phyloP scores from a whole-genome alignment of 2,797 vertebrate species.

The Rhodeus uyekii region DNA sequence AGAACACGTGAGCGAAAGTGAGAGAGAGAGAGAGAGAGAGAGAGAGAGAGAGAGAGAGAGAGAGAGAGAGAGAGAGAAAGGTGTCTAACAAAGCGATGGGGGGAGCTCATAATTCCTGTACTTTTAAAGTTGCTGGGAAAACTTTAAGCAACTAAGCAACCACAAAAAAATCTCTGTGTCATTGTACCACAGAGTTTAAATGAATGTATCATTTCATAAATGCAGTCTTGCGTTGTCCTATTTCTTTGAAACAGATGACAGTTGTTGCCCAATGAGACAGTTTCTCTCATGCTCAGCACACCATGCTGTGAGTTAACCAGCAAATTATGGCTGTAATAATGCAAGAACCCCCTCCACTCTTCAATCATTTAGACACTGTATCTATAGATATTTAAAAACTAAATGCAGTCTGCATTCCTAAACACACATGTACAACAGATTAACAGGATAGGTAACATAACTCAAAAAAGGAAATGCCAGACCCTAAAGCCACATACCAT shows the following conservation, averaged over 20 bases:
- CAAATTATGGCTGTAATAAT: slow-evolving; percentile 42
- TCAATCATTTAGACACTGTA: slow-evolving; percentile 12
- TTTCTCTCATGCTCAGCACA: slow-evolving; percentile 14
- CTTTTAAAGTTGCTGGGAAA: slow-evolving; percentile 13
- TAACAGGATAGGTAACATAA: background rate
- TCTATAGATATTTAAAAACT: slow-evolving; percentile 31
- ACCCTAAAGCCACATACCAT: slow-evolving; percentile 2
- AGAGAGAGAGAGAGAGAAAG: slow-evolving; percentile 7
- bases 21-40: background rate
- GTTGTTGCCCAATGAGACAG: slow-evolving; percentile 32
- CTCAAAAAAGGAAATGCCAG: slow-evolving; percentile 1
- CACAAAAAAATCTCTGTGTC: background rate
- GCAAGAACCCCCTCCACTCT: slow-evolving; percentile 13
- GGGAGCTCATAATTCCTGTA: slow-evolving; percentile 13
- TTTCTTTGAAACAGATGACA: slow-evolving; percentile 31
- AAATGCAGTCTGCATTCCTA: slow-evolving; percentile 8
- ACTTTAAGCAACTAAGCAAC: slow-evolving; percentile 9
- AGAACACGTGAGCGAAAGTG: background rate
- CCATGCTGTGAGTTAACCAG: slow-evolving; percentile 41
- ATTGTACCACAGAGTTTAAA: slow-evolving; percentile 8
- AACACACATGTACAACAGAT: background rate
- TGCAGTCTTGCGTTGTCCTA: background rate
- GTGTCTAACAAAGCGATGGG: background rate
- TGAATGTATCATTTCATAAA: slow-evolving; percentile 16
- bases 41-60: background rate